Evolutionary conservation across 30 jellyfish, hydroid and myxozoan genomes (phyloP), one percentile per base, ranked within the genome.

Genomic region (Aurelia sp.): DNA sequence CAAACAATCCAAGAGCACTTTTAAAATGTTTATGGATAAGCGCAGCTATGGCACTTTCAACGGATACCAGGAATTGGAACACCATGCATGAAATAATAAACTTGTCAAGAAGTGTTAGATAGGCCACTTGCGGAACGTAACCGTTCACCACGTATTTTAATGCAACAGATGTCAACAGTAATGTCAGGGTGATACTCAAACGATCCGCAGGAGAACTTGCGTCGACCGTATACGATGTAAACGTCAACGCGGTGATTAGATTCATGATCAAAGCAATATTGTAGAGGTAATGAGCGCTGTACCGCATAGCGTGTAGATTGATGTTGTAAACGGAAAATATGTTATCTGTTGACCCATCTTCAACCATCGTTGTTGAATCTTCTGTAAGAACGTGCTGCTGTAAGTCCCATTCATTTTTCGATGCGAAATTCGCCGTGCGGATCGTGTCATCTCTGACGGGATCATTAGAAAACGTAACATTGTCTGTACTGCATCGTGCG

Each of bases 161-260:
- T 16, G 74, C 85, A 11, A 74, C 85, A 13, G 85, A 51, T 7
- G 85, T 74, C 20, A 74, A 35, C 41, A 74, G 71, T 31, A 74
- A 58, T 27, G 85, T 74, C 2, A 74, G 57, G 22, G 60, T 12
- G n/a, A 58, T 51, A 11, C 57, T 40, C 19, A 74, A n/a, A 44
- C 85, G 73, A 61, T 74, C 85, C 40, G 73, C 71, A 41, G 81
- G 81, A 23, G 30, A 9, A 30, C 40, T 41, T 22, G 81, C 64
- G n/a, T 58, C 73, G 11, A 51, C 23, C 22, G 85, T 35, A 51
- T 44, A 74, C 7, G 85, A 50, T 30, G 73, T 18, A 19, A 74
- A 74, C 73, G 85, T 47, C 58, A 74, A 50, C 16, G 73, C 55
- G 19, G 85, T 74, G 13, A 74, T 74, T n/a, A 74, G 58, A 74